A percentile compares a stretch with the other conserved stretches of the same genome.
Conservation (phyloP, 1,140 invertebrate species). For the Onthophagus taurus region DNA sequence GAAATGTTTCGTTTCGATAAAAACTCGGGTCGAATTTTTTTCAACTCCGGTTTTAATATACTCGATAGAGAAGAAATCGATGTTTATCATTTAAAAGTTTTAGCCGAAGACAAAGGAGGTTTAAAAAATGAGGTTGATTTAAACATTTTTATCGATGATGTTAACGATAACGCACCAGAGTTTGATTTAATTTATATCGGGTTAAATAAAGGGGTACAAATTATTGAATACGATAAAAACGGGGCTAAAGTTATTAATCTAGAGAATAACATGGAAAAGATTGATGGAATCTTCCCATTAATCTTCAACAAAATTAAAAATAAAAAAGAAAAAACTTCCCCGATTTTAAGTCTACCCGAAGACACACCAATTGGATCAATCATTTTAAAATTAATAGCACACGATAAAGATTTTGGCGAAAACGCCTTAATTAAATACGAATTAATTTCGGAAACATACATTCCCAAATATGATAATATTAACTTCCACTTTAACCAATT, state of each 20-base stretch:
- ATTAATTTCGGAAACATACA: constrained; percentile 54
- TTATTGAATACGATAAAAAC: constrained; percentile 47
- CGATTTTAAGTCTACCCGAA: constrained; percentile 64
- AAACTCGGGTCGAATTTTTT: constrained; percentile 53
- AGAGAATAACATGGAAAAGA: constrained; percentile 36
- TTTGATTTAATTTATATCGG: constrained; percentile 57
- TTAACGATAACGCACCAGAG: constrained; percentile 74
- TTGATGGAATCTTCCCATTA: constrained; percentile 29
- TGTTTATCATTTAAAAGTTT: constrained; percentile 57
- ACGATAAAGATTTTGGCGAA: constrained; percentile 67
- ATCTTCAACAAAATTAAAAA: constrained; percentile 6
- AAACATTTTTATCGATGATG: constrained; percentile 62
- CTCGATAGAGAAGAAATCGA: constrained; percentile 67
- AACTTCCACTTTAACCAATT: constrained; percentile 47
- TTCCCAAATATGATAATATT: constrained; percentile 40
- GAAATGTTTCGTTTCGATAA: constrained; percentile 68
- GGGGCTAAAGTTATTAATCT: constrained; percentile 39
- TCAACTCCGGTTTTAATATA: constrained; percentile 40
- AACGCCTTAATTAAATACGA: constrained; percentile 72
- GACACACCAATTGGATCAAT: constrained; percentile 62
- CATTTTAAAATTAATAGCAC: constrained; percentile 69
- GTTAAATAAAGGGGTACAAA: constrained; percentile 52
- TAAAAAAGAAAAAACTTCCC: constrained; percentile 32
- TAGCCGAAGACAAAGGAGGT: constrained; percentile 66
- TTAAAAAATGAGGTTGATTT: constrained; percentile 61